Evolutionary conservation across 2,797 vertebrate species (phyloP).

Genomic region (Morelia viridis): DNA sequence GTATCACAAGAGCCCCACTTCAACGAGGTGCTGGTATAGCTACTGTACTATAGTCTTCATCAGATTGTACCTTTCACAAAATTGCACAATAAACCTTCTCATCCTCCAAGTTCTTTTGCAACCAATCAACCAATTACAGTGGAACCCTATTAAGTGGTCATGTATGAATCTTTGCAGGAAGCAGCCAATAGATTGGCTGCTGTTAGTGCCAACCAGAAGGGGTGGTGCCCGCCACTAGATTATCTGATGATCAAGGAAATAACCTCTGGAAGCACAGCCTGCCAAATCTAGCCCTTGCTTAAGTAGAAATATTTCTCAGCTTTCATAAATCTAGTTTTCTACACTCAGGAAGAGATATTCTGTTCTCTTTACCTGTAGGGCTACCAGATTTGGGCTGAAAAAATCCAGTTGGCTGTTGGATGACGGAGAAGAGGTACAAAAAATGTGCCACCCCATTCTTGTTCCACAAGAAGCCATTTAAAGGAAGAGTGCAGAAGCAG

Average conservation of each 20-base stretch:
- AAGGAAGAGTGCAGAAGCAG: background rate
- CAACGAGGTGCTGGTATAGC: background rate
- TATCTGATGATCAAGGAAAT: background rate
- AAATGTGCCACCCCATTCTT: background rate
- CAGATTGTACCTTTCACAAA: background rate
- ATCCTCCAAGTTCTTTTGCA: background rate
- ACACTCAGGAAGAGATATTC: background rate
- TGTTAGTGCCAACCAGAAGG: background rate
- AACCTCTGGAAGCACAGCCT: slow-evolving; percentile 4
- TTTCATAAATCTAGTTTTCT: slow-evolving; percentile 17
- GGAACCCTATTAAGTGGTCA: background rate
- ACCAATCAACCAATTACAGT: background rate
- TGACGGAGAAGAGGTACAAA: background rate
- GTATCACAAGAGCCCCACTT: background rate
- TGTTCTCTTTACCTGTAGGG: background rate
- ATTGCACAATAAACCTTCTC: background rate
- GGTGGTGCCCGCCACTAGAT: background rate
- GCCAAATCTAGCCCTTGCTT: background rate
- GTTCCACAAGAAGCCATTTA: background rate
- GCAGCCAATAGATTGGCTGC: background rate
- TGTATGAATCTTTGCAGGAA: background rate
- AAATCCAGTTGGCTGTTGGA: background rate
- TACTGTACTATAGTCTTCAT: background rate
- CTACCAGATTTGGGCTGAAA: background rate
- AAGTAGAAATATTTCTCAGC: background rate